Evolutionary conservation across 30 jellyfish, hydroid and myxozoan species (phyloP).

Genomic region (Pelagia noctiluca): DNA sequence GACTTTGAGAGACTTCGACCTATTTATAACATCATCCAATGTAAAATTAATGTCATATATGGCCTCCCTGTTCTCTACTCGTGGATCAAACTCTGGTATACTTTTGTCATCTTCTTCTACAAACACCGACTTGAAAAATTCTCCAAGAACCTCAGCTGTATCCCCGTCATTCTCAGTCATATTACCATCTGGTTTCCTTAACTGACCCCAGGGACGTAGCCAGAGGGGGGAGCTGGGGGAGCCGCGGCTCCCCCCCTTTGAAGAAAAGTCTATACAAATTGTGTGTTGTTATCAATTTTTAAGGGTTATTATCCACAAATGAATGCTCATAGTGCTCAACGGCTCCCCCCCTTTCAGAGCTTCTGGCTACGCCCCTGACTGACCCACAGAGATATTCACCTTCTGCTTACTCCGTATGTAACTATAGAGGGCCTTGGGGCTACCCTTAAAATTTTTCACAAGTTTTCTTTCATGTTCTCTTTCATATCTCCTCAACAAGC

Average conservation of each 20-base stretch:
- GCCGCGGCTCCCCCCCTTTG: too few relatives aligned
- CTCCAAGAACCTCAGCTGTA: not conserved
- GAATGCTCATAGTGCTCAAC: too few relatives aligned
- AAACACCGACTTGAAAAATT: conserved; percentile 25
- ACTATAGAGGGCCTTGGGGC: conserved; percentile 8
- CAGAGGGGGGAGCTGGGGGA: too few relatives aligned
- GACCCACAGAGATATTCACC: not conserved
- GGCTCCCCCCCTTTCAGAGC: too few relatives aligned
- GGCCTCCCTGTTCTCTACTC: not conserved
- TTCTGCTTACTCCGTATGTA: not conserved
- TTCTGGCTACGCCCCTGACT: too few relatives aligned
- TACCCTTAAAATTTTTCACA: conserved; percentile 10
- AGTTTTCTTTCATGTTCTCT: too few relatives aligned
- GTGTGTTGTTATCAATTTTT: too few relatives aligned
- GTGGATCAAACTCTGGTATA: not conserved
- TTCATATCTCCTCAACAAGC: too few relatives aligned
- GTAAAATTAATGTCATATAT: conserved; percentile 2
- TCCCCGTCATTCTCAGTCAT: conserved; percentile 19
- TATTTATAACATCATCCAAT: conserved; percentile 5
- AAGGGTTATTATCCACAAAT: too few relatives aligned
- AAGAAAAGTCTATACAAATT: too few relatives aligned
- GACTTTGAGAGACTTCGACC: not conserved
- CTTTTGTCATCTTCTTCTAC: not conserved
- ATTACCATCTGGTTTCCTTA: conserved; percentile 9
- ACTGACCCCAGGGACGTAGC: too few relatives aligned